Percentiles rank a stretch among this genome's conserved stretches.
These are phyloP conservation scores for Trichoplusia ni DNA, from an alignment of 1,140 invertebrate species.

Conservation along the genomic window DNA sequence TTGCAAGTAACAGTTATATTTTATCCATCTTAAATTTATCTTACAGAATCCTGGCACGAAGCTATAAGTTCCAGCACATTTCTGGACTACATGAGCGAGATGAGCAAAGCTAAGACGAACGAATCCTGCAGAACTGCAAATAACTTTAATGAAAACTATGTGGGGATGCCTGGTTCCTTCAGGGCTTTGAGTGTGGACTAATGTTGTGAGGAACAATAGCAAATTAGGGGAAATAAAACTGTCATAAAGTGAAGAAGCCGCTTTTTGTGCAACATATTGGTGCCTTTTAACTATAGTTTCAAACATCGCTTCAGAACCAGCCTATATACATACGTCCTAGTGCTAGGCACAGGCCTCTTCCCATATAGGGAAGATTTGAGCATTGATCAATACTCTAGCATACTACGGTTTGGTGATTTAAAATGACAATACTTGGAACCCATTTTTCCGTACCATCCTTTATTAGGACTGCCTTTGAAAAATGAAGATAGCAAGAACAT, in stretches of 20 bases:
- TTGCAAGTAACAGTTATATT: neutral
- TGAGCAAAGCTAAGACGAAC: constrained; percentile 34
- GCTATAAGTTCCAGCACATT: constrained; percentile 27
- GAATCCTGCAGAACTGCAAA: constrained; percentile 33
- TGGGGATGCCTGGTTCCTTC: constrained; percentile 45
- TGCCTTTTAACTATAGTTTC: no score
- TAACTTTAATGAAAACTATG: constrained; percentile 40
- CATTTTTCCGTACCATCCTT: no score
- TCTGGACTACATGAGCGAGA: constrained; percentile 33
- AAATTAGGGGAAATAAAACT: neutral
- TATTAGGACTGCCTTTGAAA: no score
- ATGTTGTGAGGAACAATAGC: neutral
- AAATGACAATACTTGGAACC: no score
- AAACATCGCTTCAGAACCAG: no score
- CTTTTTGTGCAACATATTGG: neutral
- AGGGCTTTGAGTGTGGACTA: constrained; percentile 39
- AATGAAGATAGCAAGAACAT: no score
- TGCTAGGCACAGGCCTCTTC: no score
- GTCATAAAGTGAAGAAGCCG: neutral
- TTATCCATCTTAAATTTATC: neutral
- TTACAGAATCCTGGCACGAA: constrained; percentile 38
- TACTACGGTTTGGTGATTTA: no score
- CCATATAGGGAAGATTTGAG: no score
- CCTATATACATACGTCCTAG: no score
- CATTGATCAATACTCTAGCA: no score